Percentiles rank a stretch among this genome's conserved stretches.
Evolutionary conservation across 37 sponge, comb jelly and placozoan genomes (phyloP).

Genomic region (Chondrilla cf. caribensis): DNA sequence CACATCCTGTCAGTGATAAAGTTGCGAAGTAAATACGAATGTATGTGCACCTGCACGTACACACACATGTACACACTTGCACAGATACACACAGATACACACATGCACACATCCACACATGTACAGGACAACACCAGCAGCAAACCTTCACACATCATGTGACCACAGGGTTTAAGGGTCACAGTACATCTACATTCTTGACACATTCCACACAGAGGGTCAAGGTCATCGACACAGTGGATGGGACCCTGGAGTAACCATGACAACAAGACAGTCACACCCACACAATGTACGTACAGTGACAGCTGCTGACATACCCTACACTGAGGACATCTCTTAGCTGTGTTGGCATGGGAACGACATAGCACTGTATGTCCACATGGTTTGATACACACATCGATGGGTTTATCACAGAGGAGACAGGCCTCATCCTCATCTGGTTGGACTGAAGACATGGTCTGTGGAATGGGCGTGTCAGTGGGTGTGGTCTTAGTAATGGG

Average conservation of each 20-base stretch:
- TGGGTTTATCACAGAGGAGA: constrained; percentile 62
- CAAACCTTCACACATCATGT: constrained; percentile 77
- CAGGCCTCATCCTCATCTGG: constrained; percentile 29
- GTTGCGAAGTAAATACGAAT: too few species aligned
- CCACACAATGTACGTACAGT: neutral
- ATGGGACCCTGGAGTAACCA: constrained; percentile 34
- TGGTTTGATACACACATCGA: constrained; percentile 66
- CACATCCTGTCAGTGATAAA: neutral
- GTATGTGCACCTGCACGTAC: too few species aligned
- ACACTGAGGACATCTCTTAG: constrained; percentile 82
- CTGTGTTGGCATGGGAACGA: constrained; percentile 43
- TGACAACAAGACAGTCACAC: neutral
- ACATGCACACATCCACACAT: too few species aligned
- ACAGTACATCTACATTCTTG: constrained; percentile 52
- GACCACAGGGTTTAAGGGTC: constrained; percentile 77
- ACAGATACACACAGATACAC: too few species aligned
- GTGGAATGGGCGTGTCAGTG: constrained; percentile 30
- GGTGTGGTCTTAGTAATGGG: constrained; percentile 49
- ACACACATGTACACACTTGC: too few species aligned
- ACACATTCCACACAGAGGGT: constrained; percentile 66
- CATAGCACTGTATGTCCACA: constrained; percentile 82
- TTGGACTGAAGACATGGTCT: constrained; percentile 65
- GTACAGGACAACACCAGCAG: too few species aligned
- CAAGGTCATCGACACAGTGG: constrained; percentile 11
- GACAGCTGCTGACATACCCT: constrained; percentile 27